A percentile compares a stretch with the other conserved stretches of the same genome.
Conservation (phyloP, 2,113 vertebrate species). For the Polypterus bichir region DNA sequence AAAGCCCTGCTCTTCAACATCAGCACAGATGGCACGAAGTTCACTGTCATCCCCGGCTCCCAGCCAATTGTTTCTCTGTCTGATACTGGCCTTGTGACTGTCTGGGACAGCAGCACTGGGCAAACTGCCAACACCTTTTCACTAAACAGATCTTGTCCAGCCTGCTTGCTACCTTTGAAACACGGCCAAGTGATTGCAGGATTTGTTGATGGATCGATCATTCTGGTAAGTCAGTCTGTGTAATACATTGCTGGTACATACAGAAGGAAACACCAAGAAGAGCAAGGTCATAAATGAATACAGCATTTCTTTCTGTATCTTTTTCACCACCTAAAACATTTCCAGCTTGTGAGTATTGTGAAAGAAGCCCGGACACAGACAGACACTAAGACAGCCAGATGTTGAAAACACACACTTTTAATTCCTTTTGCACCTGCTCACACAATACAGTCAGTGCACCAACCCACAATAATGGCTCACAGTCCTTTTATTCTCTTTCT, state of each 20-base stretch:
- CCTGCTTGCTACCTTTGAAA: slow-evolving; percentile 24
- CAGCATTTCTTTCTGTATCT: too few species aligned
- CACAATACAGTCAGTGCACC: too few species aligned
- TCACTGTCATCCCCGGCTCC: slow-evolving; percentile 24
- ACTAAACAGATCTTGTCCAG: slow-evolving; percentile 21
- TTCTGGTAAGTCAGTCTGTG: slow-evolving; percentile 32
- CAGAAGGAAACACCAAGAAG: not conserved
- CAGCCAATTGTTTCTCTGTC: slow-evolving; percentile 34
- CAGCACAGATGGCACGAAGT: slow-evolving; percentile 22
- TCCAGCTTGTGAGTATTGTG: too few species aligned
- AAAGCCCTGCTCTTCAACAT: slow-evolving; percentile 32
- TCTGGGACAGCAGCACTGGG: slow-evolving; percentile 24
- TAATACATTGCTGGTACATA: not conserved
- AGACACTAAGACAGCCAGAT: too few species aligned
- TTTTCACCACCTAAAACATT: too few species aligned
- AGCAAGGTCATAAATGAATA: too few species aligned
- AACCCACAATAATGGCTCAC: too few species aligned
- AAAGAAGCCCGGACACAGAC: too few species aligned
- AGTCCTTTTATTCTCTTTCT: too few species aligned
- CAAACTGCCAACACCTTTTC: slow-evolving; percentile 19
- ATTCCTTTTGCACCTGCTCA: too few species aligned
- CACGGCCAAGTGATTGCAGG: slow-evolving; percentile 37
- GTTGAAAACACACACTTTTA: too few species aligned
- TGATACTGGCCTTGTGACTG: slow-evolving; percentile 25
- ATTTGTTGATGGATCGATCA: slow-evolving; percentile 42